These are phyloP conservation scores for Leucophora obtusa DNA, from an alignment of 2,888 invertebrate species.

Conservation along the genomic window DNA sequence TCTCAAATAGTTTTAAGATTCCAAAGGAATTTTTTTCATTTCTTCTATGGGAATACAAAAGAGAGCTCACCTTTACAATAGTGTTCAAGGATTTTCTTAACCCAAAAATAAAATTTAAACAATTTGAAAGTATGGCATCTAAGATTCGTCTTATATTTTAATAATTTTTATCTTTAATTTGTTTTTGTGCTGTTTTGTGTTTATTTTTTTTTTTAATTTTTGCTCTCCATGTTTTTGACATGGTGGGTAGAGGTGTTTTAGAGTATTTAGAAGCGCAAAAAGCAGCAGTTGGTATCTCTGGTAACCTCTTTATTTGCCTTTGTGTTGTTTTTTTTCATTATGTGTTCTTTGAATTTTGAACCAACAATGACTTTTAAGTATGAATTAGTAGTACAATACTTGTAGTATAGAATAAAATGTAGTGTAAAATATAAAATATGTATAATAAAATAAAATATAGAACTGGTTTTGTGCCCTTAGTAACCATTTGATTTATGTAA, in stretches of 20 bases:
- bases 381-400: constrained; percentile 23
- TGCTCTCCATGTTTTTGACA: neutral
- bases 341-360: constrained; percentile 8
- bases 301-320: constrained; percentile 9
- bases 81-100: too few relatives aligned
- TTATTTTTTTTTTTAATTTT: constrained; percentile 5
- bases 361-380: constrained; percentile 18
- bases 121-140: neutral
- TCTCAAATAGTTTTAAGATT: too few relatives aligned
- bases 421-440: neutral
- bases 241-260: neutral
- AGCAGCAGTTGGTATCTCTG: neutral
- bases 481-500: constrained; percentile 53
- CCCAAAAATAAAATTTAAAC: too few relatives aligned
- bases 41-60: too few relatives aligned
- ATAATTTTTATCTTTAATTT: neutral
- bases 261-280: neutral
- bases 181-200: too few relatives aligned
- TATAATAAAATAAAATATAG: constrained; percentile 26
- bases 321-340: neutral
- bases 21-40: too few relatives aligned
- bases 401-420: neutral
- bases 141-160: neutral
- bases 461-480: constrained; percentile 57
- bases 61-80: too few relatives aligned